Conservation (phyloP, 2,888 invertebrate genomes). For the Tachina fera region DNA sequence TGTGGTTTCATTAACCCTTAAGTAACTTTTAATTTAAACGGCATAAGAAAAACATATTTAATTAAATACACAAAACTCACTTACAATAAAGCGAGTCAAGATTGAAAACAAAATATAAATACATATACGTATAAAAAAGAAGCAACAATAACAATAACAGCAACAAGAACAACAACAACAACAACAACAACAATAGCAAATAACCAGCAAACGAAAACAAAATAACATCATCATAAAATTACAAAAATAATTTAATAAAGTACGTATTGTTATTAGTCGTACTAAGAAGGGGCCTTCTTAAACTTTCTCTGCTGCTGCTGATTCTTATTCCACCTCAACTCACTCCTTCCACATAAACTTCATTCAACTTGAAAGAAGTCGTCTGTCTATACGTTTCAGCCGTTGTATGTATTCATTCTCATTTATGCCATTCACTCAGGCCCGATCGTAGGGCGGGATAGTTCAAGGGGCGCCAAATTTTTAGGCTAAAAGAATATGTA, state of each 20-base stretch:
- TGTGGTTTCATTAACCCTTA: conserved; percentile 70
- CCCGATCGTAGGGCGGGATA: no score
- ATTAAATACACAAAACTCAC: conserved; percentile 66
- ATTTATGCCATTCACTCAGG: background rate
- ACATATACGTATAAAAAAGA: no score
- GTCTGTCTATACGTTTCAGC: conserved; percentile 25
- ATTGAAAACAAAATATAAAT: conserved; percentile 20
- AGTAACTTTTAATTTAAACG: conserved; percentile 70
- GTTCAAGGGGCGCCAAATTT: no score
- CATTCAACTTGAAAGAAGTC: conserved; percentile 25
- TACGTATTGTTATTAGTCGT: conserved; percentile 56
- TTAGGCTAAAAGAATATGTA: no score
- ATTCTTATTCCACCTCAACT: conserved; percentile 7
- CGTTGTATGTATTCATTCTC: conserved; percentile 21
- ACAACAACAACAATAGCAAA: conserved; percentile 47
- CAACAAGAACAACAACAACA: no score
- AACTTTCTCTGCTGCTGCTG: conserved; percentile 17
- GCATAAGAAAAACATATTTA: conserved; percentile 66
- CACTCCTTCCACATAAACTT: conserved; percentile 24
- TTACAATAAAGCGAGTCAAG: conserved; percentile 52
- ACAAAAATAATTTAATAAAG: conserved; percentile 67
- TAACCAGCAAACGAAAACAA: conserved; percentile 49
- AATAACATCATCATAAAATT: conserved; percentile 67
- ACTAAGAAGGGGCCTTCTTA: background rate
- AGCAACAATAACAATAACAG: no score